phyloP scores from a whole-genome alignment of 2,888 invertebrate genomes.

The Raillietiella orientalis region DNA sequence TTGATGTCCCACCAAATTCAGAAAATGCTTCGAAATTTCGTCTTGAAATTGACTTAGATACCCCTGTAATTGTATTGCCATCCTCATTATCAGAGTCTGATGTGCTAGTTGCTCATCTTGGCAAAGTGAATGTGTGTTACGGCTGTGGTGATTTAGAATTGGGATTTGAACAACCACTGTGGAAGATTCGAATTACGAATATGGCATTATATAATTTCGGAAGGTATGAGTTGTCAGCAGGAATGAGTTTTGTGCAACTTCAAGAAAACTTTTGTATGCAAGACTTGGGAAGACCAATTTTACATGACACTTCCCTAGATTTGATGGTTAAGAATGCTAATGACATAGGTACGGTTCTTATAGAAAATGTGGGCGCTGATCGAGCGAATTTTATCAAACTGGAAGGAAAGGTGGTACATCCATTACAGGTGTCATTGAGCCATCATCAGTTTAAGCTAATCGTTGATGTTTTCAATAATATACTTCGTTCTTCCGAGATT shows the following conservation, averaged over 20 bases:
- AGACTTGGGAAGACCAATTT: conserved; percentile 37
- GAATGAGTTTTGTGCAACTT: no score
- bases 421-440: conserved; percentile 49
- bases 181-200: no score
- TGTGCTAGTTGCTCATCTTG: conserved; percentile 69
- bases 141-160: background rate
- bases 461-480: no score
- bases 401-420: conserved; percentile 42
- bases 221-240: no score
- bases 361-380: no score
- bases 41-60: conserved; percentile 38
- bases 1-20: no score
- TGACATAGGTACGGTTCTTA: no score
- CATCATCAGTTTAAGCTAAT: conserved; percentile 68
- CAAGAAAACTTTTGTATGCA: conserved; percentile 35
- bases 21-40: background rate
- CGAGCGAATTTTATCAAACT: conserved; percentile 22
- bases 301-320: conserved; percentile 58
- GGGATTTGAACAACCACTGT: no score
- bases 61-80: conserved; percentile 66
- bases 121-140: conserved; percentile 37
- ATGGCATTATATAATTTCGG: no score
- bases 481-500: no score
- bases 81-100: conserved; percentile 37
- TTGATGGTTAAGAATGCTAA: no score